These are phyloP conservation scores for Euwallacea similis DNA, from an alignment of 1,140 invertebrate genomes.

Conservation along the genomic window DNA sequence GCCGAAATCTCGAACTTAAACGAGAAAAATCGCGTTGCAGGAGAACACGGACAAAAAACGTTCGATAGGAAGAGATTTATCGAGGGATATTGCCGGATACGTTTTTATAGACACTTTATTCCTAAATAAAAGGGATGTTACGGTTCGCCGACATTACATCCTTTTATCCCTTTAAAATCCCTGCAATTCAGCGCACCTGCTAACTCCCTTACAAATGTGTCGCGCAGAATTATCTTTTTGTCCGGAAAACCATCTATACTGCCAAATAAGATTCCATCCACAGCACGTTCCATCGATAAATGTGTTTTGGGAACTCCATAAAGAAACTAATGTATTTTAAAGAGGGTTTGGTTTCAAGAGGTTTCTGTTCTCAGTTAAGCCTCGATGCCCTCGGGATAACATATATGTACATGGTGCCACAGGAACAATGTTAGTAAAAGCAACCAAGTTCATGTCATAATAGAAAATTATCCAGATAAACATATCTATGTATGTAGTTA, in stretches of 20 bases:
- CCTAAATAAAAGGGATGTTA: constrained; percentile 38
- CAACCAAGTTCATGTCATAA: no score
- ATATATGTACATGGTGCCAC: no score
- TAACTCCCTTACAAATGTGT: constrained; percentile 25
- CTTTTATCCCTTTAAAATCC: constrained; percentile 38
- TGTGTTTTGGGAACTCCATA: constrained; percentile 9
- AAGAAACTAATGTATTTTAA: constrained; percentile 19
- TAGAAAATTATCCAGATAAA: no score
- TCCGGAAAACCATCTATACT: constrained; percentile 9
- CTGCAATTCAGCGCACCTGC: constrained; percentile 35
- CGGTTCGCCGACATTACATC: constrained; percentile 36
- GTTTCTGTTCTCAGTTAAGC: constrained; percentile 1
- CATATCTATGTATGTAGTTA: no score
- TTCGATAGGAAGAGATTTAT: constrained; percentile 36
- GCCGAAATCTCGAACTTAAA: constrained; percentile 26
- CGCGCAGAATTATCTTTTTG: constrained; percentile 17
- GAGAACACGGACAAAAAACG: constrained; percentile 13
- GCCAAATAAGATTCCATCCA: constrained; percentile 13
- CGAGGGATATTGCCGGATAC: constrained; percentile 32
- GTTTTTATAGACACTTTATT: constrained; percentile 40
- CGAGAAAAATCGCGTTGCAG: constrained; percentile 18
- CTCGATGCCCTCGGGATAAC: background rate
- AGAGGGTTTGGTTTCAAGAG: background rate
- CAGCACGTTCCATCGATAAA: constrained; percentile 24
- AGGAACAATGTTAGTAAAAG: no score